Base-by-base conservation (phyloP, 2,888 invertebrate species). In the Trichogramma dendrolimi region DNA sequence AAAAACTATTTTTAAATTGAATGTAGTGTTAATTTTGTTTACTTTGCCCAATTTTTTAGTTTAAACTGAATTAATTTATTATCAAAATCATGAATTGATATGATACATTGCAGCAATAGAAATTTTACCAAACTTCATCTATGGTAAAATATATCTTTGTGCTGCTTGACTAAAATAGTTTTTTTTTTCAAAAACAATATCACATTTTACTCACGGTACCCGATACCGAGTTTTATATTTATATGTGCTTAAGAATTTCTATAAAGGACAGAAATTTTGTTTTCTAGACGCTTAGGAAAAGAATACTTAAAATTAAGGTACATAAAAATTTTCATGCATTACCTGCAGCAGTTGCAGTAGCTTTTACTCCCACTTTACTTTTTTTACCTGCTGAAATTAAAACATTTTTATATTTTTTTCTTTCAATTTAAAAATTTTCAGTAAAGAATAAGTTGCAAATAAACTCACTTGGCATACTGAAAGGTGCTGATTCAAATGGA, bases 401-500 rank as follows among this genome's bases (percentile, higher is more conserved):
- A 53, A 63, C 56, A 59, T 55, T 51, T 55, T 27, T 61, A 50
- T 50, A 62, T 11, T 52, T 52, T 52, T 38, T 42, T 10, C 27
- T 38, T 42, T n/a, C 42, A 10, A 39, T 52, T 54, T 11, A 43
- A 42, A 6, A 44, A 14, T 42, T 10, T 54, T 43, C 6, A 40
- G 11, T 10, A 6, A 11, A 43, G 8, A 11, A 14, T 14, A 54
- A 54, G 38, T 43, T 4, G 39, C 55, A 42, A 42, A 55, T 44
- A 68, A 67, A 72, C 79, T 81, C 79, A 85, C 85, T 83, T 78
- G 88, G 88, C 78, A 87, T 83, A 81, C 85, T 89, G 77, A 92
- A 92, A 27, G 92, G 92, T 61, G 91, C 92, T 70, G 89, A 88
- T 71, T 89, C 87, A 79, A 92, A 92, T 11, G 92, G 92, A 81